Percentiles rank a stretch among this genome's conserved stretches.
Evolutionary conservation across 37 sponge, comb jelly and placozoan genomes (phyloP).

Genomic region (Mnemiopsis leidyi): DNA sequence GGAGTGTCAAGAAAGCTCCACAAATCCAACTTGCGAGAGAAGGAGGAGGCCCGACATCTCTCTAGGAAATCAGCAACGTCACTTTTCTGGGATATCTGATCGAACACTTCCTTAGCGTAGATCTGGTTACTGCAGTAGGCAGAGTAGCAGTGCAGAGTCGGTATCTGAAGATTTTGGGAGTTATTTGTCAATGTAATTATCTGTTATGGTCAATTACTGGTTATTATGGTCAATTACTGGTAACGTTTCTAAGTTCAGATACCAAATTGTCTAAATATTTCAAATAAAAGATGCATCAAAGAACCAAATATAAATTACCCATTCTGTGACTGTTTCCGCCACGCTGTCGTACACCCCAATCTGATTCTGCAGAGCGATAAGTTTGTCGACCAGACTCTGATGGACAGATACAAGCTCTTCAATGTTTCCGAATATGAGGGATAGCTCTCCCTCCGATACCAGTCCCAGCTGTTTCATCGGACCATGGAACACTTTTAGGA

Average conservation of each 20-base stretch:
- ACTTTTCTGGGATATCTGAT: not conserved
- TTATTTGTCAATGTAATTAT: no score
- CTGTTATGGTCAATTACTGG: no score
- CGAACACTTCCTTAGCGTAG: slow-evolving; percentile 59
- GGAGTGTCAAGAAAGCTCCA: slow-evolving; percentile 54
- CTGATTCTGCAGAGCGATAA: slow-evolving; percentile 40
- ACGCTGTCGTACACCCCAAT: slow-evolving; percentile 38
- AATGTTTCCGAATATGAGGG: slow-evolving; percentile 2
- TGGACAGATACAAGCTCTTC: slow-evolving; percentile 23
- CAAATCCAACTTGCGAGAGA: slow-evolving; percentile 41
- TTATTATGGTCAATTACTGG: no score
- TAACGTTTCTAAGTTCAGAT: no score
- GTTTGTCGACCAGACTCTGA: slow-evolving; percentile 18
- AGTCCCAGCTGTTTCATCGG: slow-evolving; percentile 62
- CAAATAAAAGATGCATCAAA: not conserved
- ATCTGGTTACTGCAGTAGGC: slow-evolving; percentile 64
- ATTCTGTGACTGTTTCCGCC: not conserved
- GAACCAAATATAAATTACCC: not conserved
- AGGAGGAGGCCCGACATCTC: slow-evolving; percentile 35
- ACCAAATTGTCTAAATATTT: no score
- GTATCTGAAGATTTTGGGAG: no score
- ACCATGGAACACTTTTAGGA: slow-evolving; percentile 37
- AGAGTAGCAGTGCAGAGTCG: slow-evolving; percentile 38
- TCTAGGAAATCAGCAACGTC: slow-evolving; percentile 58
- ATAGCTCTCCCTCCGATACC: slow-evolving; percentile 7